phyloP scores from a whole-genome alignment of 2,113 vertebrate species.

The Triplophysa dalaica region DNA sequence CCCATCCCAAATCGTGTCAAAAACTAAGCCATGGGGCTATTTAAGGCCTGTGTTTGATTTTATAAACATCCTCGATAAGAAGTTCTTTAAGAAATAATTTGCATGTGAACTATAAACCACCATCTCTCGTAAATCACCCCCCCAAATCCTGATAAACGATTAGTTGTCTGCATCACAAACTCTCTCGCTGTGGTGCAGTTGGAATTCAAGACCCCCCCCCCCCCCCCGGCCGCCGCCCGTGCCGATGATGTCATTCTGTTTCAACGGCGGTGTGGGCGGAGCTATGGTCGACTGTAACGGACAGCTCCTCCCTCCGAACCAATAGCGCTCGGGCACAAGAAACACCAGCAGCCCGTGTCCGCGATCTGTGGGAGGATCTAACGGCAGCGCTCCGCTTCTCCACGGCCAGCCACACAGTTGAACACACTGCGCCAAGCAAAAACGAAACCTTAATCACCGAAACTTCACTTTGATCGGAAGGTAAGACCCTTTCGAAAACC shows the following conservation, averaged over 20 bases:
- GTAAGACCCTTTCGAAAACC: constrained; percentile 53
- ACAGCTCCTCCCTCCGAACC: constrained; percentile 59
- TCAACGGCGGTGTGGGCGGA: constrained; percentile 61
- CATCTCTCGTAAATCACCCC: too few relatives aligned
- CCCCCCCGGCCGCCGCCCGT: constrained; percentile 32
- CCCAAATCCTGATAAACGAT: too few relatives aligned
- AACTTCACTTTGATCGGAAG: constrained; percentile 51
- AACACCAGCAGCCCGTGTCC: constrained; percentile 50
- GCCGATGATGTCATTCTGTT: constrained; percentile 69
- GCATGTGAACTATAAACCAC: too few relatives aligned
- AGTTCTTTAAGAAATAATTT: too few relatives aligned
- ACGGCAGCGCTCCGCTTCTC: constrained; percentile 39
- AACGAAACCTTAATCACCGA: constrained; percentile 41
- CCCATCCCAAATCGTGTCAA: too few relatives aligned
- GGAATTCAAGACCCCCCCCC: background rate
- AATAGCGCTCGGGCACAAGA: constrained; percentile 58
- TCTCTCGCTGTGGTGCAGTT: constrained; percentile 1
- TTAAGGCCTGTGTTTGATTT: too few relatives aligned
- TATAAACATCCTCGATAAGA: too few relatives aligned
- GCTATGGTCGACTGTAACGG: constrained; percentile 51
- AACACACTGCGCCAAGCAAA: constrained; percentile 58
- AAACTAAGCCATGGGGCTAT: too few relatives aligned
- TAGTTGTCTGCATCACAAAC: too few relatives aligned
- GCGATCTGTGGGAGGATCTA: constrained; percentile 61
- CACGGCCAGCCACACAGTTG: constrained; percentile 50